A percentile compares a stretch with the other conserved stretches of the same genome.
Conservation (phyloP, 2,888 invertebrate species). For the Cosmopolites sordidus region DNA sequence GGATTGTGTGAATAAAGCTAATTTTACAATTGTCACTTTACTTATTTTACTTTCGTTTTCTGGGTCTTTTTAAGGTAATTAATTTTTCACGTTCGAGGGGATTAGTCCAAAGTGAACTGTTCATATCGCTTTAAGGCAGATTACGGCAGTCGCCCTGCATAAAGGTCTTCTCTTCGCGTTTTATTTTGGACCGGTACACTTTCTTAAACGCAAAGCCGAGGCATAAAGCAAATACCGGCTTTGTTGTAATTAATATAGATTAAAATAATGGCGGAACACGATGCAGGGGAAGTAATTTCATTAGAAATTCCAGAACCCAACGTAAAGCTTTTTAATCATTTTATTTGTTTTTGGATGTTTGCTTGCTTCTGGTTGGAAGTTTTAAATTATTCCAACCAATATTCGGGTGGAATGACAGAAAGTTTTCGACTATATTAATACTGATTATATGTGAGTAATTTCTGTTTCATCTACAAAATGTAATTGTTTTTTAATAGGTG, state of each 20-base stretch:
- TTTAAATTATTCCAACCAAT: neutral
- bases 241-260: constrained; percentile 36
- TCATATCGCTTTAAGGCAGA: constrained; percentile 30
- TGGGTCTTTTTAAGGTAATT: no score
- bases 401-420: neutral
- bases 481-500: no score
- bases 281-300: constrained; percentile 14
- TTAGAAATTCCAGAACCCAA: constrained; percentile 15
- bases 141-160: constrained; percentile 36
- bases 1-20: no score
- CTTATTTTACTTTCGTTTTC: no score
- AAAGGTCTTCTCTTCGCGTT: constrained; percentile 35
- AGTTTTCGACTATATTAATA: no score
- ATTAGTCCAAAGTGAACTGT: constrained; percentile 5
- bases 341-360: constrained; percentile 14
- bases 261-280: constrained; percentile 19
- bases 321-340: constrained; percentile 16
- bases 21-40: no score
- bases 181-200: constrained; percentile 34
- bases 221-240: constrained; percentile 35
- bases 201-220: constrained; percentile 31
- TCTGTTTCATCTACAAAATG: no score
- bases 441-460: no score
- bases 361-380: constrained; percentile 4
- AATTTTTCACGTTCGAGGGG: no score